Evolutionary conservation across 2,888 invertebrate species (phyloP).

Genomic region (Drosophila suboccidentalis): DNA sequence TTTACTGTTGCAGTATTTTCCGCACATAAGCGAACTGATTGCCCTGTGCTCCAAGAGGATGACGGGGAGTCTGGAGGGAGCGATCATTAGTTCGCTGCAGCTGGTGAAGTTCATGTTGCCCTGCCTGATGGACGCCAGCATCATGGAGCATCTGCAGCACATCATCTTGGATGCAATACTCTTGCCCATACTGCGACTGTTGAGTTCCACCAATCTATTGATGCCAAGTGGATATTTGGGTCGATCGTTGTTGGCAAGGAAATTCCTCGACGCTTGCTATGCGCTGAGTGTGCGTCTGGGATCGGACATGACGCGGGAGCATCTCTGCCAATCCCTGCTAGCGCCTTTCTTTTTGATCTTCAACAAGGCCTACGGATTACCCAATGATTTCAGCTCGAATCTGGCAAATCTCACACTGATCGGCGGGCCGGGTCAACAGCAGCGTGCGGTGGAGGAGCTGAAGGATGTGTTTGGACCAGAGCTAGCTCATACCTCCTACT

Average conservation of each 20-base stretch:
- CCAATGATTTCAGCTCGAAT: slow-evolving; percentile 70
- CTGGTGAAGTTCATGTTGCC: slow-evolving; percentile 93
- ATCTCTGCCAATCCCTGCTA: slow-evolving; percentile 90
- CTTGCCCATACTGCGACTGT: slow-evolving; percentile 92
- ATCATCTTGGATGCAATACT: slow-evolving; percentile 93
- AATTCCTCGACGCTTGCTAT: slow-evolving; percentile 93
- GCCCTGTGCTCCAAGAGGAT: slow-evolving; percentile 92
- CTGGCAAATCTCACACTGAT: slow-evolving; percentile 55
- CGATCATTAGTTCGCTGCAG: slow-evolving; percentile 93
- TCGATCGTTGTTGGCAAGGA: slow-evolving; percentile 91
- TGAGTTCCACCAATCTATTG: slow-evolving; percentile 91
- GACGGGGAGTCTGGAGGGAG: slow-evolving; percentile 94
- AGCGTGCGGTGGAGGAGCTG: slow-evolving; percentile 91
- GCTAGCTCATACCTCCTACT: slow-evolving; percentile 93
- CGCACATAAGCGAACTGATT: slow-evolving; percentile 94
- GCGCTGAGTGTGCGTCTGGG: slow-evolving; percentile 92
- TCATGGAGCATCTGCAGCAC: slow-evolving; percentile 95
- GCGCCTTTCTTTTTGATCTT: slow-evolving; percentile 93
- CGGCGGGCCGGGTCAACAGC: slow-evolving; percentile 52
- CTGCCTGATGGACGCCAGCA: slow-evolving; percentile 92
- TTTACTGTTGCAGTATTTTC: slow-evolving; percentile 94
- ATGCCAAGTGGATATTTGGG: slow-evolving; percentile 94
- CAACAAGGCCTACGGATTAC: slow-evolving; percentile 88
- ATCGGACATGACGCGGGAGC: slow-evolving; percentile 91
- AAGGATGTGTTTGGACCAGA: slow-evolving; percentile 93